Percentiles rank a stretch among this genome's conserved stretches.
phyloP scores from a whole-genome alignment of 1,140 invertebrate genomes.

The Grapholita molesta region DNA sequence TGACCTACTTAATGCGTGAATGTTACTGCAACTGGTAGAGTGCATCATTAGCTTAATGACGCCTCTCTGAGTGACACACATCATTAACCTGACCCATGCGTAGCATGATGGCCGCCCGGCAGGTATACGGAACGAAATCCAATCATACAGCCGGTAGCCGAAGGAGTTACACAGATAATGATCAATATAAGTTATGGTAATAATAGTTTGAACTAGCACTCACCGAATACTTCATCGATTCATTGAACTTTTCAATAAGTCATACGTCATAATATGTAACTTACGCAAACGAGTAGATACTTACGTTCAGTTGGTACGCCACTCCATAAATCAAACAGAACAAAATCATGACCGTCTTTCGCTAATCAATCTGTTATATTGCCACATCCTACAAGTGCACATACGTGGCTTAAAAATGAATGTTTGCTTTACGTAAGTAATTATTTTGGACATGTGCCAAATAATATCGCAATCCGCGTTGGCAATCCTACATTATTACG shows the following conservation, averaged over 20 bases:
- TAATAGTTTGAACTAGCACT: too few species aligned
- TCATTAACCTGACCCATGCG: background rate
- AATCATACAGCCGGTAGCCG: background rate
- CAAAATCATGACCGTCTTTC: background rate
- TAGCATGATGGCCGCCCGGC: background rate
- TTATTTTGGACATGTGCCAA: constrained; percentile 63
- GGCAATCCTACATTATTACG: constrained; percentile 25
- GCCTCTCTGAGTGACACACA: background rate
- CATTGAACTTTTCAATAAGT: too few species aligned
- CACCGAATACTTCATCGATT: too few species aligned
- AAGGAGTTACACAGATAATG: too few species aligned
- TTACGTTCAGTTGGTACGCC: too few species aligned
- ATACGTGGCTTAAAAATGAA: constrained; percentile 26
- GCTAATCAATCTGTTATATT: background rate
- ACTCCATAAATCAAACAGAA: too few species aligned
- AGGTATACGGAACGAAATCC: background rate
- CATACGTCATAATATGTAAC: too few species aligned
- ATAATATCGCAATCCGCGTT: constrained; percentile 51
- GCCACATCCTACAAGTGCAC: constrained; percentile 30
- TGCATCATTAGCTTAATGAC: constrained; percentile 16
- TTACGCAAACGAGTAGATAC: too few species aligned
- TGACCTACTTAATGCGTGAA: background rate
- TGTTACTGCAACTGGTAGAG: background rate
- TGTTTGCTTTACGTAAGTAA: constrained; percentile 60
- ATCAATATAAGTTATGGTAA: too few species aligned